Evolutionary conservation across 2,797 vertebrate genomes (phyloP), one percentile per base, ranked within the genome.

Genomic region (Sebastes matsubarae): DNA sequence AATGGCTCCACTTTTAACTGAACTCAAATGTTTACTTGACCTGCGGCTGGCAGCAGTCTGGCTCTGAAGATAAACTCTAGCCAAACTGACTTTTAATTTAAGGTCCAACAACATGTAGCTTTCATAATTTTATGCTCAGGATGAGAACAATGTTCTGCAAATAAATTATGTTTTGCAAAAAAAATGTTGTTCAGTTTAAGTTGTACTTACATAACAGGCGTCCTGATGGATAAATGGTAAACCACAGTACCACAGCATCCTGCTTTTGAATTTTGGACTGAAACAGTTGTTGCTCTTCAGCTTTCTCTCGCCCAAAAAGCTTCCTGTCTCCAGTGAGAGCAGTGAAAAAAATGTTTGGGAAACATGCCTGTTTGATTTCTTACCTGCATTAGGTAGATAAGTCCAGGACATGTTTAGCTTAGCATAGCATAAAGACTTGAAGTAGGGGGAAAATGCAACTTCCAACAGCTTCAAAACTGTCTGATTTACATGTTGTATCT

Each of bases 21-120:
- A 52, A 36, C 79, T 63, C 12, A 0, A 9, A 8, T 84, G 87
- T 91, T 89, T 82, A 75, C 70, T 36, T 58, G 68, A 79, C 87
- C 88, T 22, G 71, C 2, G 29, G 69, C 58, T 55, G 50, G 58
- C 34, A 54, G 79, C 68, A 8, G 68, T 52, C 74, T 86, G 89
- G 77, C 20, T 64, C 78, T 52, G 50, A 6, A 81, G 89, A 87
- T 83, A 77, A 86, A 61, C 77, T 77, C 27, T 68, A 6, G 64
- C 52, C 38, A 13, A 64, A 36, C 50, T 1, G 4, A 32, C 36
- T 60, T 27, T 27, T 9, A 22, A 1, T 34, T 13, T 24, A 60
- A 60, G 18, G 6, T 25, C 24, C 25, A 1, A 14, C 4, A 68
- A 42, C 65, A 6, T 20, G 29, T 14, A 27, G 5, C 22, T 46